Base-by-base conservation (phyloP, 2,888 invertebrate species). In the Blastobasis lacticolella region DNA sequence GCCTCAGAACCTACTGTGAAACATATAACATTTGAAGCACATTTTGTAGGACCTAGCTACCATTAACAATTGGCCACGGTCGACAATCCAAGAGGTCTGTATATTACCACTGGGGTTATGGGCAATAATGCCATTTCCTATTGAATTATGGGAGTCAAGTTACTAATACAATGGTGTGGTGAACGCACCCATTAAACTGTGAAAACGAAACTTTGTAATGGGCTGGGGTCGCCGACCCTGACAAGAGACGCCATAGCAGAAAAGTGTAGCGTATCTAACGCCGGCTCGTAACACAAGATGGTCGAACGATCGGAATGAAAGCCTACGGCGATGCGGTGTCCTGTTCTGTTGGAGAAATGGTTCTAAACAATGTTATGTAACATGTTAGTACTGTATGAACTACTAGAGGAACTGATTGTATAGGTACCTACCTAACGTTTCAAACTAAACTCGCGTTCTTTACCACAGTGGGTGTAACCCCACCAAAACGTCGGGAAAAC, bases 11-110 rank as follows among this genome's bases (percentile, higher is more conserved):
- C 23, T 49, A 23, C 44, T 44, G 7, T 48, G 46, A 44, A 43
- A 51, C 44, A 48, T 37, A 48, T 36, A 37, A 40, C 40, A 45
- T 37, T 44, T 9, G n/a, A 10, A 37, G 40, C 23, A 23, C 23
- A 23, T 23, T 23, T 23, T 23, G 48, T 44, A 49, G 54, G 53
- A 51, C 46, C 46, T 23, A 23, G 23, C 23, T 23, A 23, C 23
- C 38, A 53, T 54, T 48, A 51, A 47, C 54, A 50, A 58, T 58
- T 57, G 46, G 45, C 55, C 49, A 55, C 49, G 54, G 54, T 55
- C 38, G 41, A 50, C 53, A 37, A 42, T 46, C 44, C 44, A n/a
- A 46, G 36, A 23, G 41, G 38, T 10, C 10, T 48, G 37, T 51
- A 51, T 53, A 50, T 49, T 23, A 23, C 23, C 23, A 23, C 23